These are phyloP conservation scores for Heterodera carotae DNA, from an alignment of 1,140 invertebrate species.

Conservation along the genomic window DNA sequence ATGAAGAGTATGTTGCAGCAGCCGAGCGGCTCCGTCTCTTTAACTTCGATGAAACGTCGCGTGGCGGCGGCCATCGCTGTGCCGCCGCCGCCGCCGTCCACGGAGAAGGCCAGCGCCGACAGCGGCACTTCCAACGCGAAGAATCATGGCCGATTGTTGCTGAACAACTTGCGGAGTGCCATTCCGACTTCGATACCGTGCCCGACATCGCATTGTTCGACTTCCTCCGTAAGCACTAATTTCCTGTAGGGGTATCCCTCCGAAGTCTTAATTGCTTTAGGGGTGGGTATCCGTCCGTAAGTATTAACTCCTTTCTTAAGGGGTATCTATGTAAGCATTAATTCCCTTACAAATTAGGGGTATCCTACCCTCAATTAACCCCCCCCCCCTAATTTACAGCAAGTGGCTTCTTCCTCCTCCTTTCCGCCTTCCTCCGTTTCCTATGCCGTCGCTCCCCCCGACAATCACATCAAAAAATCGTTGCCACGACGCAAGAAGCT, in stretches of 20 bases:
- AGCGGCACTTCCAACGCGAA: not conserved
- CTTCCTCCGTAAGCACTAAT: no score
- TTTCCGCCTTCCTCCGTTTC: not conserved
- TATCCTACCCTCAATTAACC: no score
- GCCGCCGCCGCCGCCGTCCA: no score
- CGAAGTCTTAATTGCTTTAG: no score
- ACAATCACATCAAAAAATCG: conserved; percentile 11
- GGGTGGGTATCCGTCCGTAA: not conserved
- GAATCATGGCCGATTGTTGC: not conserved
- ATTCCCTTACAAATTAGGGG: no score
- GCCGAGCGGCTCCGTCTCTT: not conserved
- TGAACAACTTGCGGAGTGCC: not conserved
- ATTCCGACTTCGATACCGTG: not conserved
- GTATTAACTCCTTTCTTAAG: no score
- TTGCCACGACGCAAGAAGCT: conserved; percentile 3
- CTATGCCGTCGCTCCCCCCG: not conserved
- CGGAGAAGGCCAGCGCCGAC: not conserved
- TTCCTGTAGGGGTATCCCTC: not conserved
- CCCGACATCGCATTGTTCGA: not conserved
- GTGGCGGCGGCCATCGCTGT: no score
- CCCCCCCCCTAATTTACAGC: no score
- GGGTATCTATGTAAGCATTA: no score
- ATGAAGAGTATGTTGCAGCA: not conserved
- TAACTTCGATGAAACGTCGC: not conserved
- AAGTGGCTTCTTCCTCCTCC: not conserved